These are phyloP conservation scores for Troides aeacus DNA, from an alignment of 2,888 invertebrate species.

Conservation along the genomic window DNA sequence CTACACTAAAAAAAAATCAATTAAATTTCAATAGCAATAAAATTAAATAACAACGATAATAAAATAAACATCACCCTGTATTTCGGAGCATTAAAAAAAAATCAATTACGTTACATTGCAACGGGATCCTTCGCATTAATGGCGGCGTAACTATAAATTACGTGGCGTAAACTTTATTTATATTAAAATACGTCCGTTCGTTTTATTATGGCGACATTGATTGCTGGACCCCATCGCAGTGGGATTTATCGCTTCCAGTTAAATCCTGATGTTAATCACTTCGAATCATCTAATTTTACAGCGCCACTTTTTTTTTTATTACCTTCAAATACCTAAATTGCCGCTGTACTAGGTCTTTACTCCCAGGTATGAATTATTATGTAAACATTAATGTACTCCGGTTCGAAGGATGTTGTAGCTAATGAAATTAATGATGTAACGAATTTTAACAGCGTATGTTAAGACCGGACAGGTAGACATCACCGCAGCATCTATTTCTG, in stretches of 20 bases:
- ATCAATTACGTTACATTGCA: slow-evolving; percentile 31
- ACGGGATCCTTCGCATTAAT: slow-evolving; percentile 37
- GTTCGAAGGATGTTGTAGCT: too few relatives aligned
- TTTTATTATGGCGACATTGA: slow-evolving; percentile 41
- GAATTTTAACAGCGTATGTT: too few relatives aligned
- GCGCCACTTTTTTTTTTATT: not conserved
- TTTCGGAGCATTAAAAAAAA: slow-evolving; percentile 27
- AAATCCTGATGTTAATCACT: slow-evolving; percentile 12
- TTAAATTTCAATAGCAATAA: slow-evolving; percentile 12
- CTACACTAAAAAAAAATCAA: too few relatives aligned
- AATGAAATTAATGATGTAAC: too few relatives aligned
- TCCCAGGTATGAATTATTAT: too few relatives aligned
- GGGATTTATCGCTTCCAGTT: slow-evolving; percentile 30
- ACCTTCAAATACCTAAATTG: too few relatives aligned
- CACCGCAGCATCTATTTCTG: too few relatives aligned
- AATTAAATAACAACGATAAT: slow-evolving; percentile 13
- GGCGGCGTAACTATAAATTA: slow-evolving; percentile 38
- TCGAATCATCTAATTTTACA: not conserved
- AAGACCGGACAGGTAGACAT: too few relatives aligned
- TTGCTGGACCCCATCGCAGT: slow-evolving; percentile 32
- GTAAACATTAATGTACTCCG: too few relatives aligned
- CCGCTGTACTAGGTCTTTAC: too few relatives aligned
- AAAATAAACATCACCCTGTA: slow-evolving; percentile 24
- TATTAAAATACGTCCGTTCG: slow-evolving; percentile 40
- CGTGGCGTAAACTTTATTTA: slow-evolving; percentile 39